Conservation (phyloP, 2,113 vertebrate species). For the Hystrix brachyura region DNA sequence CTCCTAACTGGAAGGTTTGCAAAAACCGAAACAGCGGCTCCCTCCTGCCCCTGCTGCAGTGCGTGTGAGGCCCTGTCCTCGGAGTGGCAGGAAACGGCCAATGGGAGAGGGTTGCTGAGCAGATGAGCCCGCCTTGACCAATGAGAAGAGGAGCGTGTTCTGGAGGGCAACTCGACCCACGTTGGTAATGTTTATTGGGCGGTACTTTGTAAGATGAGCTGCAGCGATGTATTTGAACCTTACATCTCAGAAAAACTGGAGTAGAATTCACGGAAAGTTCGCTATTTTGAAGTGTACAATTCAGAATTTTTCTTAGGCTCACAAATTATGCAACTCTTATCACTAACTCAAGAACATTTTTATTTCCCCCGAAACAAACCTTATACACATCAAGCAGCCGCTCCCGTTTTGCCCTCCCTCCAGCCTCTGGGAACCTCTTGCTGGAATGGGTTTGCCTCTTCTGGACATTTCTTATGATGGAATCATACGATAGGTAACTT, state of each 20-base stretch:
- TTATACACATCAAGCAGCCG: not conserved
- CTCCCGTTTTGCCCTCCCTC: not conserved
- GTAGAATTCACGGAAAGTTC: conserved; percentile 6
- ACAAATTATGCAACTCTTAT: not conserved
- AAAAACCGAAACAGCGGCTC: not conserved
- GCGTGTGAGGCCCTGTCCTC: not conserved
- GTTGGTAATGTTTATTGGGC: not conserved
- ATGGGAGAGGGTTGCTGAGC: not conserved
- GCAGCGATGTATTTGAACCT: not conserved
- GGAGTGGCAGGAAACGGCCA: not conserved
- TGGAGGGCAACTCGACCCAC: accelerated
- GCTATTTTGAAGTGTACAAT: not conserved
- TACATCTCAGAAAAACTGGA: not conserved
- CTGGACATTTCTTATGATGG: not conserved
- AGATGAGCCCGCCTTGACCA: not conserved
- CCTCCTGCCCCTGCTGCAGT: too few species aligned
- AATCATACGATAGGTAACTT: not conserved
- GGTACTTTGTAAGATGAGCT: conserved; percentile 1
- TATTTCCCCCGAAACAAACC: not conserved
- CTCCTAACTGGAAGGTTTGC: not conserved
- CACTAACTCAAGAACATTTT: not conserved
- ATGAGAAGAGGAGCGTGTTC: not conserved
- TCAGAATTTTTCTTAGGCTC: not conserved
- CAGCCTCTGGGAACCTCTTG: not conserved
- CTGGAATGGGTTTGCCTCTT: not conserved